Evolutionary conservation across 2,888 invertebrate genomes (phyloP).

Genomic region (Drosophila leonis): DNA sequence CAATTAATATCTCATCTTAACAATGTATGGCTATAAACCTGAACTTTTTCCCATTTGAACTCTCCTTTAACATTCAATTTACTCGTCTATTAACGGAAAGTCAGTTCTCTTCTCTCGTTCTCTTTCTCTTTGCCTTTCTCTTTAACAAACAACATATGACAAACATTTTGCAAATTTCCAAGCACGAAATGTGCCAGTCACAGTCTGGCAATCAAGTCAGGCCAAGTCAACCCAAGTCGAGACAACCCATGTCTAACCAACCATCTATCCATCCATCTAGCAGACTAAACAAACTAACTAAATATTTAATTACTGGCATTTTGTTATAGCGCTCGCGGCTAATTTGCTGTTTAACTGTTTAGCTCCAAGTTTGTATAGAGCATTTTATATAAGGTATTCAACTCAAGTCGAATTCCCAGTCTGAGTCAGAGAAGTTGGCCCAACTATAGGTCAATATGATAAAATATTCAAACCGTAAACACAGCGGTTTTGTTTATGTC

Average conservation of each 20-base stretch:
- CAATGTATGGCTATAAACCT: no score
- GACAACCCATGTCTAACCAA: background rate
- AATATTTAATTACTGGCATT: slow-evolving; percentile 71
- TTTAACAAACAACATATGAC: slow-evolving; percentile 27
- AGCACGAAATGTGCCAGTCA: slow-evolving; percentile 35
- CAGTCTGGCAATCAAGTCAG: slow-evolving; percentile 31
- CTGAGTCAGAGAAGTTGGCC: slow-evolving; percentile 10
- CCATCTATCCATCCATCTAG: slow-evolving; percentile 17
- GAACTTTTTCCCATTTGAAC: background rate
- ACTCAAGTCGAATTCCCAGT: background rate
- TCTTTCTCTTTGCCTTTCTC: background rate
- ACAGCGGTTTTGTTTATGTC: slow-evolving; percentile 42
- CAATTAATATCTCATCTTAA: background rate
- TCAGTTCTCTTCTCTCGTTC: background rate
- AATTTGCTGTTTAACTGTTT: slow-evolving; percentile 61
- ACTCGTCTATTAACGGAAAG: background rate
- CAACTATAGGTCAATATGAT: slow-evolving; percentile 46
- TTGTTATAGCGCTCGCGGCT: slow-evolving; percentile 56
- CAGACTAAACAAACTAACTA: slow-evolving; percentile 57
- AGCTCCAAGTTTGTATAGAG: slow-evolving; percentile 28
- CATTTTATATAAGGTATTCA: slow-evolving; percentile 19
- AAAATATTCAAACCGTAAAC: slow-evolving; percentile 56
- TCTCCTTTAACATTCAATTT: background rate
- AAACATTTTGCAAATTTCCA: slow-evolving; percentile 29
- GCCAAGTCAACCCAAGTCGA: slow-evolving; percentile 14